Evolutionary conservation across 2,888 invertebrate species (phyloP), one percentile per base, ranked within the genome.

Genomic region (Andrena minutula): DNA sequence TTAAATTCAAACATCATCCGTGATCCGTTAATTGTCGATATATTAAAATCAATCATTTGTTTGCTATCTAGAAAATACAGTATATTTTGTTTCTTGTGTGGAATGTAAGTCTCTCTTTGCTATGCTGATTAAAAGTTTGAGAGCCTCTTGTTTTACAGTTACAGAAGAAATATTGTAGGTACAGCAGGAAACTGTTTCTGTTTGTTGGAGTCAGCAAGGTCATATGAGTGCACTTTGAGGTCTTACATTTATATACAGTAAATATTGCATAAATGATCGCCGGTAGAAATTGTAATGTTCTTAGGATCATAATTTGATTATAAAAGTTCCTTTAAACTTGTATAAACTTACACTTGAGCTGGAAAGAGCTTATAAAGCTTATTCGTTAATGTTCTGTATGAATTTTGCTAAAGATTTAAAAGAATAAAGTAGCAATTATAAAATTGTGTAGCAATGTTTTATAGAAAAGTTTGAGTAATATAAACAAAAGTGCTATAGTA

Each of bases 111-210:
- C 8, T 60, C 8, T 8, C 41, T 60, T 56, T 51, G 0, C 12
- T 30, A 61, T 77, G 8, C 53, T 60, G 35, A 60, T 30, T 65
- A 60, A 41, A 56, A 60, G 82, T 83, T 92, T 92, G 92, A 92
- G 92, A 92, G 92, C 92, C 93, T 90, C 91, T 92, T 89, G 69
- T 69, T 92, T 91, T 93, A 93, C 93, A 92, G 93, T 93, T 93
- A 93, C 83, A 90, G 86, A 84, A 90, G 90, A 89, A 89, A 89
- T 91, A 90, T 90, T 87, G 92, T 89, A 88, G 93, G 89, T 93
- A 93, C 90, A 86, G 89, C 86, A 92, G 93, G 86, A 85, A 92
- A 92, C 93, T 93, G 91, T 90, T 91, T 88, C 82, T 82, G 85
- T 87, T 80, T 87, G 88, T 84, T 89, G 88, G 88, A 89, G 90